Base-by-base conservation (phyloP, 2,888 invertebrate genomes). In the Tenodera sinensis region DNA sequence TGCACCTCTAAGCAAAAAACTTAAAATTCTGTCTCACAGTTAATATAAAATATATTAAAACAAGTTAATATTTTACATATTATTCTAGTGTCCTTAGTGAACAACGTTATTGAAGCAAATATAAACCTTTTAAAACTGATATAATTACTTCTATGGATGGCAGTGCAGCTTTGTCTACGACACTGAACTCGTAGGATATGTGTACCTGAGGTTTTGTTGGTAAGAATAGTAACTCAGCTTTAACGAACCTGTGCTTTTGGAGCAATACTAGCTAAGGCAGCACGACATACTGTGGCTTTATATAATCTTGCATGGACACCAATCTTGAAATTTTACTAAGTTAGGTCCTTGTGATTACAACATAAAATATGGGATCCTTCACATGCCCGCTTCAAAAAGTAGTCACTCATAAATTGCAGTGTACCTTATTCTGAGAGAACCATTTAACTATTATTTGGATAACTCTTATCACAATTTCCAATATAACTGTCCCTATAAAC, bases 241-340 rank as follows among this genome's bases (percentile, higher is more conserved):
- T 71, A 71, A 25, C 25, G 20, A 71, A 71, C 6, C 54, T 71
- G 54, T 25, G 25, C 54, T 85, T 54, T 85, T 27, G 54, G 20
- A 20, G 54, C 54, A 30, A 42, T 84, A 30, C 54, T 85, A 54
- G 54, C 20, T 20, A 54, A 85, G 28, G 86, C 71, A 87, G 87
- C 87, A 87, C 87, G 34, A 87, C 82, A 82, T 83, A 87, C 87
- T 87, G 87, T 87, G 87, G 87, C 28, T 30, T 87, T 42, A 87
- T 87, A 87, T 87, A 87, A 87, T 82, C 82, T 87, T 87, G 81
- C 81, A 82, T 82, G 20, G 34, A 30, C 54, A 87, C 87, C 54
- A 71, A 87, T 87, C 82, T 71, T 71, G 83, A 87, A 82, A 87
- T 34, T 87, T 81, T 86, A 86, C 25, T 42, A 85, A 42, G 34